Percentiles rank a stretch among this genome's conserved stretches.
Conservation (phyloP, 2,888 invertebrate species). For the Yponomeuta malinellus region DNA sequence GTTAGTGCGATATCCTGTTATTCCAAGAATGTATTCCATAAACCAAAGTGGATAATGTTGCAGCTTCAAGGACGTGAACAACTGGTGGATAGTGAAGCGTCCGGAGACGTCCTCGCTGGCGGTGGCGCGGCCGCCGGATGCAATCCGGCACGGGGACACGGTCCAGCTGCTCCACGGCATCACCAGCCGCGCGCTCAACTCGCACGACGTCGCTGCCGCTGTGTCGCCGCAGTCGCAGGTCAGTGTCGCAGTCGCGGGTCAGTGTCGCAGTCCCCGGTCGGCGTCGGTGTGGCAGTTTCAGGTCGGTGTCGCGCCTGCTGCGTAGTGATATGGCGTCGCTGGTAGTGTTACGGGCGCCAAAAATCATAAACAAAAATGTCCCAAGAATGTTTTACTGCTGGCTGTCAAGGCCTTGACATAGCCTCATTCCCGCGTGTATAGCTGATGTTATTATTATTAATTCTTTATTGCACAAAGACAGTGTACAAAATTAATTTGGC, state of each 20-base stretch:
- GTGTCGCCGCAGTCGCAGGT: slow-evolving; percentile 93
- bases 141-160: slow-evolving; percentile 92
- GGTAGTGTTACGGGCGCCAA: no score
- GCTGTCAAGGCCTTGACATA: no score
- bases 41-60: slow-evolving; percentile 54
- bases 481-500: no score
- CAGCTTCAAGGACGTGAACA: slow-evolving; percentile 96
- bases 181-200: slow-evolving; percentile 92
- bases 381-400: no score
- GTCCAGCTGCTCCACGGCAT: slow-evolving; percentile 96
- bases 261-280: slow-evolving; percentile 75
- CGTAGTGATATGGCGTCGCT: no score
- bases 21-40: no score
- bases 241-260: slow-evolving; percentile 53
- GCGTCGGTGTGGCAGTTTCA: slow-evolving; percentile 42
- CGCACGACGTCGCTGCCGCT: slow-evolving; percentile 96
- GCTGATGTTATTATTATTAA: no score
- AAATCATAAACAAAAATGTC: no score
- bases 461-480: no score
- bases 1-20: no score
- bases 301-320: no score
- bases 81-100: slow-evolving; percentile 98
- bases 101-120: slow-evolving; percentile 87
- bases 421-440: no score
- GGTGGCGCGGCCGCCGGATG: slow-evolving; percentile 84